Evolutionary conservation across 2,888 invertebrate genomes (phyloP).

Genomic region (Leucoptera coffeella): DNA sequence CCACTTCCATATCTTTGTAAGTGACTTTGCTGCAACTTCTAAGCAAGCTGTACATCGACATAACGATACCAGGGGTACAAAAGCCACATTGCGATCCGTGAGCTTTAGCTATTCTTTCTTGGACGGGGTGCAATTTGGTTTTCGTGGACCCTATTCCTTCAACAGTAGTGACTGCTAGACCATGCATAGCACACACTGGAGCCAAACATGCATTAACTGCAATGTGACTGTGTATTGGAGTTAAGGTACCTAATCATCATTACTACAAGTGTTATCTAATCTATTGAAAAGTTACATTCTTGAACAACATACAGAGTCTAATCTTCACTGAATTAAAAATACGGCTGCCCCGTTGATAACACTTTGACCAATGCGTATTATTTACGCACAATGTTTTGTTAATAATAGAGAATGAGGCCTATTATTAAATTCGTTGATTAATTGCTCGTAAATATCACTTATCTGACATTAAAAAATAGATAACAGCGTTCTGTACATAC

Average conservation of each 20-base stretch:
- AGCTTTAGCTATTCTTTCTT: conserved; percentile 80
- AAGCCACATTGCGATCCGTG: conserved; percentile 96
- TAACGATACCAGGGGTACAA: conserved; percentile 93
- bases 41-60: conserved; percentile 91
- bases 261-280: too few relatives aligned
- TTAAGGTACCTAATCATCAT: too few relatives aligned
- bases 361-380: too few relatives aligned
- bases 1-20: conserved; percentile 70
- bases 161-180: conserved; percentile 83
- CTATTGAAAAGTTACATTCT: too few relatives aligned
- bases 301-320: too few relatives aligned
- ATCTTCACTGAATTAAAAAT: too few relatives aligned
- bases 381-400: too few relatives aligned
- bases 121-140: conserved; percentile 76
- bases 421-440: too few relatives aligned
- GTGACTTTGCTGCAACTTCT: conserved; percentile 66
- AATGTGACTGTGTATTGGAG: conserved; percentile 66
- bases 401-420: neutral
- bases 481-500: too few relatives aligned
- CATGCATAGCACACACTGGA: conserved; percentile 82
- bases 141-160: conserved; percentile 87
- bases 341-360: too few relatives aligned
- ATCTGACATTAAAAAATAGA: too few relatives aligned
- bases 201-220: conserved; percentile 87
- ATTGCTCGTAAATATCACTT: too few relatives aligned